Evolutionary conservation across 2,888 invertebrate genomes (phyloP).

Genomic region (Rhagium mordax): DNA sequence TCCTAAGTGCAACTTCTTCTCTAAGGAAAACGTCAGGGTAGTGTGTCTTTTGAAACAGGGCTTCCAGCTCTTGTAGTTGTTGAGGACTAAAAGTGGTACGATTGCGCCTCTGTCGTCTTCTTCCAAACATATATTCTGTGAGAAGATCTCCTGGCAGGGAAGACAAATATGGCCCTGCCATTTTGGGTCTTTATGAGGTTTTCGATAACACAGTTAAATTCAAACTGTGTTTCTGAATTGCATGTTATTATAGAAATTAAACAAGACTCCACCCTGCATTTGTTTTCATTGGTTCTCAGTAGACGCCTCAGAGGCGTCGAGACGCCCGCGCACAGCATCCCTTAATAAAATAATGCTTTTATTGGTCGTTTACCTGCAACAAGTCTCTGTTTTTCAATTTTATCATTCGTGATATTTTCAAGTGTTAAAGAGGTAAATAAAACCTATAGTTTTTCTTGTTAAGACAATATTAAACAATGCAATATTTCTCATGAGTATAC

Average conservation of each 20-base stretch:
- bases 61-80: conserved; percentile 92
- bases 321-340: conserved; percentile 65
- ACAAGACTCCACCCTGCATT: conserved; percentile 66
- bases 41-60: conserved; percentile 94
- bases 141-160: conserved; percentile 90
- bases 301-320: conserved; percentile 66
- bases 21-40: conserved; percentile 92
- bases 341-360: conserved; percentile 64
- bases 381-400: conserved; percentile 37
- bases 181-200: conserved; percentile 62
- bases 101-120: conserved; percentile 90
- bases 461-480: background rate
- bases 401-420: conserved; percentile 2
- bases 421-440: background rate
- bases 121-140: conserved; percentile 94
- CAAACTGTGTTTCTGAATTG: conserved; percentile 58
- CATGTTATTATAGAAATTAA: conserved; percentile 59
- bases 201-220: conserved; percentile 56
- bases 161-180: conserved; percentile 91
- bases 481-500: background rate
- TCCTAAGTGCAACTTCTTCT: conserved; percentile 92
- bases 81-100: conserved; percentile 95
- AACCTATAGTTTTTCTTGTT: background rate
- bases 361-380: conserved; percentile 62
- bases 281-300: conserved; percentile 63